Conservation (phyloP, 2,888 invertebrate species). For the Himalopsyche anomala region DNA sequence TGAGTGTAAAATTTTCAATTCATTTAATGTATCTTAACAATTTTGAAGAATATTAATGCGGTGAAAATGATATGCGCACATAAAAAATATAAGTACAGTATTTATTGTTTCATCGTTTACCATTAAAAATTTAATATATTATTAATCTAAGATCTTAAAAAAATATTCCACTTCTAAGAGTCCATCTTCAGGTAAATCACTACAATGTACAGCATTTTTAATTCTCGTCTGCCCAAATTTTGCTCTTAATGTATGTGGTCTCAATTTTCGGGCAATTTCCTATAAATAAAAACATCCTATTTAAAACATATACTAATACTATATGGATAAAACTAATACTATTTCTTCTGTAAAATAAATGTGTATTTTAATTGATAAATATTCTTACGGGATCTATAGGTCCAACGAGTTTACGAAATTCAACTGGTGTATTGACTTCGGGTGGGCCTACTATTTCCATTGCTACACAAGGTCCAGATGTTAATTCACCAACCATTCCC, state of each 20-base stretch:
- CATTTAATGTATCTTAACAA: too few species aligned
- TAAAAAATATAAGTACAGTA: too few species aligned
- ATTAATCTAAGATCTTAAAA: conserved; percentile 80
- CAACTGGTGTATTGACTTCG: conserved; percentile 78
- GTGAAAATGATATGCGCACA: too few species aligned
- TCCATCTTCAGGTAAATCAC: conserved; percentile 93
- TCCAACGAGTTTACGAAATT: conserved; percentile 90
- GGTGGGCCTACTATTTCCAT: conserved; percentile 87
- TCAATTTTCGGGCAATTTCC: conserved; percentile 90
- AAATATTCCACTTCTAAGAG: conserved; percentile 88
- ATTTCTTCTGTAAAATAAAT: conserved; percentile 14
- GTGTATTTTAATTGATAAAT: neutral
- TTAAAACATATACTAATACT: neutral
- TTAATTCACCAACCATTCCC: conserved; percentile 90
- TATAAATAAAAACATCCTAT: conserved; percentile 68
- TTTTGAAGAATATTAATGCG: too few species aligned
- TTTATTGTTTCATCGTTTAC: too few species aligned
- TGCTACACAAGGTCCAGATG: conserved; percentile 90
- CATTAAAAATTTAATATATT: neutral
- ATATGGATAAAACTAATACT: neutral
- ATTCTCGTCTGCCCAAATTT: conserved; percentile 89
- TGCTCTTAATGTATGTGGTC: conserved; percentile 90
- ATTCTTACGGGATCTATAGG: conserved; percentile 90
- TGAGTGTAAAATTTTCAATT: too few species aligned
- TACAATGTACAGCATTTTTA: conserved; percentile 94